phyloP scores from a whole-genome alignment of 2,797 vertebrate species.

The Cryptoblepharus egeriae region DNA sequence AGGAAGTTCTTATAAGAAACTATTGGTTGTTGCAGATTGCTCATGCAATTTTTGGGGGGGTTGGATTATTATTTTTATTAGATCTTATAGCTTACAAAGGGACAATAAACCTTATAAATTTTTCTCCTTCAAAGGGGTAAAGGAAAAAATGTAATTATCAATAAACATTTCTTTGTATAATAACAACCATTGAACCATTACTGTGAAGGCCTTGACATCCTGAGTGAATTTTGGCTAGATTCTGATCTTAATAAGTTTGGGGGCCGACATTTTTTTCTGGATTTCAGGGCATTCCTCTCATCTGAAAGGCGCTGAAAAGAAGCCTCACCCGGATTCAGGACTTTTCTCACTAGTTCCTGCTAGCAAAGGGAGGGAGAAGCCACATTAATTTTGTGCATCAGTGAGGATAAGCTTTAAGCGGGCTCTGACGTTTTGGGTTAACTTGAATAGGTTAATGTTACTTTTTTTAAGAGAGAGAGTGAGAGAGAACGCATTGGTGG shows the following conservation, averaged over 20 bases:
- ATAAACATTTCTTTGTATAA: too few species aligned
- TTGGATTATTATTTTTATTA: too few species aligned
- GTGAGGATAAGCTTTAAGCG: slow-evolving; percentile 67
- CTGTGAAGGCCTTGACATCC: slow-evolving; percentile 54
- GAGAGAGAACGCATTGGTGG: slow-evolving; percentile 76
- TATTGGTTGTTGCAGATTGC: too few species aligned
- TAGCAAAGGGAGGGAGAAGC: slow-evolving; percentile 55
- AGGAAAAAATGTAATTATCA: too few species aligned
- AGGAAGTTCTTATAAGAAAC: too few species aligned
- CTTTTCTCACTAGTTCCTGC: slow-evolving; percentile 63
- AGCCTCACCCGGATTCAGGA: slow-evolving; percentile 66
- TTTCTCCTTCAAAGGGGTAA: slow-evolving; percentile 14
- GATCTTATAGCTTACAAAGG: too few species aligned
- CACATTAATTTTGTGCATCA: slow-evolving; percentile 70
- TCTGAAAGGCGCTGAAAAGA: slow-evolving; percentile 69
- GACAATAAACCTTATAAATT: too few species aligned
- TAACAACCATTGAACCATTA: slow-evolving; percentile 1
- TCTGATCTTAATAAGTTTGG: slow-evolving; percentile 58
- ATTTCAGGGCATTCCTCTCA: slow-evolving; percentile 71
- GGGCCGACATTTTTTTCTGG: slow-evolving; percentile 49
- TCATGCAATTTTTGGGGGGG: too few species aligned
- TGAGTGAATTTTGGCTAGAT: slow-evolving; percentile 58
- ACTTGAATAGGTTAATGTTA: slow-evolving; percentile 72
- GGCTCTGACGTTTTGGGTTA: slow-evolving; percentile 74
- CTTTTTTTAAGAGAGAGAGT: slow-evolving; percentile 38